Evolutionary conservation across 64 coral and sea anemone genomes (phyloP).

Genomic region (Astreopora myriophthalma): DNA sequence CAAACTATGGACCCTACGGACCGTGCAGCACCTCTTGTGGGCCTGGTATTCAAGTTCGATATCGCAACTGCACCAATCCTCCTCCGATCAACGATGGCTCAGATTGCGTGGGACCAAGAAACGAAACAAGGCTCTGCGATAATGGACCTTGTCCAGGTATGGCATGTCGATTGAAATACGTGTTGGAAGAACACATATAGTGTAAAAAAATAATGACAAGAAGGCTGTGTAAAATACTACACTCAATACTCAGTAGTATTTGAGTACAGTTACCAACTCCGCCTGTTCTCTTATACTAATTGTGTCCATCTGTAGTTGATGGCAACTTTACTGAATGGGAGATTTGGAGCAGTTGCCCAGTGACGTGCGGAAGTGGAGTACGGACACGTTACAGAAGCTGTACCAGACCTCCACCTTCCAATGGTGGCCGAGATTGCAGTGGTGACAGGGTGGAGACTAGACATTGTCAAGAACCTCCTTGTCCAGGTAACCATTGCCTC

Average conservation of each 20-base stretch:
- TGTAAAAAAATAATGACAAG: too few relatives aligned
- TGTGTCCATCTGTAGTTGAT: not conserved
- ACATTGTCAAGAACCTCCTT: not conserved
- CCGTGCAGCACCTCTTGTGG: slow-evolving; percentile 48
- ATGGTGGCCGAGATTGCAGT: slow-evolving; percentile 30
- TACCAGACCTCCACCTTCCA: slow-evolving; percentile 22
- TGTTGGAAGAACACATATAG: too few relatives aligned
- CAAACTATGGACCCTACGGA: slow-evolving; percentile 31
- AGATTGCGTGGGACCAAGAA: slow-evolving; percentile 18
- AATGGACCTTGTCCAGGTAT: slow-evolving; percentile 15
- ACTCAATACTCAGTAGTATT: too few relatives aligned
- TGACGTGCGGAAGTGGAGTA: slow-evolving; percentile 20
- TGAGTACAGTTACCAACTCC: too few relatives aligned
- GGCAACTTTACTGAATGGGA: slow-evolving; percentile 23
- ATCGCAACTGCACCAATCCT: slow-evolving; percentile 37
- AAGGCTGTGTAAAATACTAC: too few relatives aligned
- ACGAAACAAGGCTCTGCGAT: not conserved
- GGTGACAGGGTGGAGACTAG: not conserved
- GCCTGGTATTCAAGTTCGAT: slow-evolving; percentile 37
- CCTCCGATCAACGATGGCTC: slow-evolving; percentile 29
- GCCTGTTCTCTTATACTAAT: too few relatives aligned
- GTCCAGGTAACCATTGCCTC: not conserved
- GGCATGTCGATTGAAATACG: too few relatives aligned
- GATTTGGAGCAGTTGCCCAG: slow-evolving; percentile 16
- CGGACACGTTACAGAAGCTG: slow-evolving; percentile 8